Base-by-base conservation (phyloP, 1,140 invertebrate genomes). In the Pseudomyrmex cubaensis region DNA sequence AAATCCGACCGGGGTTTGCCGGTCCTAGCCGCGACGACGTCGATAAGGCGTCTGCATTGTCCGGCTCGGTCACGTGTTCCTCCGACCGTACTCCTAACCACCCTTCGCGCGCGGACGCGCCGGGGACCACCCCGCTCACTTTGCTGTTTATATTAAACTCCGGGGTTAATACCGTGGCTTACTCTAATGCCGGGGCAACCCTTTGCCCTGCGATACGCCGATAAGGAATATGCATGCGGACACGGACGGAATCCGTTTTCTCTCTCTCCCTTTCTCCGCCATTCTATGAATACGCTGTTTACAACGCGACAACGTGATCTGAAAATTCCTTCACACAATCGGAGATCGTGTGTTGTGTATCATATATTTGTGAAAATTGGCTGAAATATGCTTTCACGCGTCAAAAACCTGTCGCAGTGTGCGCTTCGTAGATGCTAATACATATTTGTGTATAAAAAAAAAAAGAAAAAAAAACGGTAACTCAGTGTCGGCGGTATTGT, bases 91-190 rank as follows among this genome's bases (percentile, higher is more conserved):
- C 35, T 17, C n/a, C 82, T 48, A 59, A 52, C 66, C 61, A 61
- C 66, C 62, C 72, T 75, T 80, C 63, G 62, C 62, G 59, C 72
- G 10, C 35, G 56, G 56, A 59, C 67, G 61, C 74, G 61, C 74
- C 85, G 35, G 12, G 50, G 35, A 35, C 85, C 61, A 64, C 50
- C 85, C 64, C 50, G 83, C 76, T 35, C 35, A 35, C 35, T 56
- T 85, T 90, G 88, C 91, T 92, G 92, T 93, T 93, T 93, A 92
- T 93, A 93, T 93, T 93, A 92, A 93, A 93, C 92, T 93, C 86
- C 64, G 91, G 87, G 92, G 92, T 93, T 93, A 93, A 92, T 93
- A 90, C 91, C 90, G 85, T 76, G 92, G 92, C 92, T 93, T 90
- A 93, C 92, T 92, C 89, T 92, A 93, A 92, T 92, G 91, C 92